Conservation (phyloP, 2,888 invertebrate genomes). For the Cataglyphis cursor region DNA sequence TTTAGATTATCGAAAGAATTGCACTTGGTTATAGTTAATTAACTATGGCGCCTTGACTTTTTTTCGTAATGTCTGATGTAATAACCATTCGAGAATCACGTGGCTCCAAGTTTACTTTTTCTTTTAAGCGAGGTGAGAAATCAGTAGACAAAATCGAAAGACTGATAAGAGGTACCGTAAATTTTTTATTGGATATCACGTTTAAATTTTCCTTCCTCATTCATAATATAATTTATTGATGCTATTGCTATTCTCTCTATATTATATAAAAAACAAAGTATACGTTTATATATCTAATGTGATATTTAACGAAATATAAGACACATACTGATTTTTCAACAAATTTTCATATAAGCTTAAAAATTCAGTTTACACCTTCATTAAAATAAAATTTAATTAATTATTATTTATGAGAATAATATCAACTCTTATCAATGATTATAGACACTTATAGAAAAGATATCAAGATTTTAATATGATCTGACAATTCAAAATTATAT, state of each 20-base stretch:
- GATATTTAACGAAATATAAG: slow-evolving; percentile 3
- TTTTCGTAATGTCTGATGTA: slow-evolving; percentile 46
- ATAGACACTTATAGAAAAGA: not conserved
- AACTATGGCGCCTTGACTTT: not conserved
- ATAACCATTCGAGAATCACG: slow-evolving; percentile 54
- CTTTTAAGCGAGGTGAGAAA: not conserved
- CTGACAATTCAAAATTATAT: not conserved
- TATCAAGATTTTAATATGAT: not conserved
- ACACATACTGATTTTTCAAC: not conserved
- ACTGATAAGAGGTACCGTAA: slow-evolving; percentile 59
- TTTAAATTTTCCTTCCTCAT: not conserved
- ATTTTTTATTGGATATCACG: slow-evolving; percentile 10
- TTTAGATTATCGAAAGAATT: slow-evolving; percentile 3
- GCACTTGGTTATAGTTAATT: not conserved
- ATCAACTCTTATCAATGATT: not conserved
- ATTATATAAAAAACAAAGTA: slow-evolving; percentile 3
- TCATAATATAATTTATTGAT: slow-evolving; percentile 6
- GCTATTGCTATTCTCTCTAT: not conserved
- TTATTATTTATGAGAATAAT: not conserved
- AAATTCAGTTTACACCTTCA: not conserved
- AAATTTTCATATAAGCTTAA: not conserved
- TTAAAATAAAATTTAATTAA: not conserved
- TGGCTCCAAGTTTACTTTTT: slow-evolving; percentile 29
- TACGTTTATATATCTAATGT: not conserved
- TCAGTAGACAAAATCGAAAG: slow-evolving; percentile 33